These are phyloP conservation scores for Sinohyriopsis cumingii DNA, from an alignment of 2,888 invertebrate species.

Conservation along the genomic window DNA sequence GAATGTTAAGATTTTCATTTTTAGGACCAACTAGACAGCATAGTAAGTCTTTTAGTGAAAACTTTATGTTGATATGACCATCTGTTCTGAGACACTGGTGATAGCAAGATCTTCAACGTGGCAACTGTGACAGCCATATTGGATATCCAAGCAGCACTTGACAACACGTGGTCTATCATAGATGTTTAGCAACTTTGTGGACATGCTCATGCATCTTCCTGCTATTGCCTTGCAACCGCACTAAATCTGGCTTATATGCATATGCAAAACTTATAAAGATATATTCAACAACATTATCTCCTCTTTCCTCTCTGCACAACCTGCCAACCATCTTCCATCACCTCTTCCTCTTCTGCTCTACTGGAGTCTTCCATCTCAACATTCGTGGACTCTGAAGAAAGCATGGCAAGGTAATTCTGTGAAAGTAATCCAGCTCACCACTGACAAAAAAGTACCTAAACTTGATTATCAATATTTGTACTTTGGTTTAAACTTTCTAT, in stretches of 20 bases:
- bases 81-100: no score
- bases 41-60: no score
- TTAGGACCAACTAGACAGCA: no score
- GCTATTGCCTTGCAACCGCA: constrained; percentile 23
- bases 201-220: constrained; percentile 14
- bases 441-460: no score
- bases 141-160: background rate
- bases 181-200: constrained; percentile 18
- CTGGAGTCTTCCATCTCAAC: constrained; percentile 10
- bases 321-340: constrained; percentile 43
- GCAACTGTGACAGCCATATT: no score
- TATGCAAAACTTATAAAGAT: background rate
- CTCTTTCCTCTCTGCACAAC: constrained; percentile 38
- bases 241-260: constrained; percentile 16
- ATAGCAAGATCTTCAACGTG: no score
- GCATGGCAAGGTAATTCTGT: background rate
- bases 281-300: constrained; percentile 7
- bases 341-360: constrained; percentile 21
- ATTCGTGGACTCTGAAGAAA: background rate
- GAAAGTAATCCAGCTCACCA: background rate
- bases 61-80: no score
- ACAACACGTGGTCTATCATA: constrained; percentile 26
- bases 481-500: no score
- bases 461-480: no score
- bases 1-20: no score